Evolutionary conservation across 2,113 vertebrate genomes (phyloP).

Genomic region (Lichenostomus cassidix): DNA sequence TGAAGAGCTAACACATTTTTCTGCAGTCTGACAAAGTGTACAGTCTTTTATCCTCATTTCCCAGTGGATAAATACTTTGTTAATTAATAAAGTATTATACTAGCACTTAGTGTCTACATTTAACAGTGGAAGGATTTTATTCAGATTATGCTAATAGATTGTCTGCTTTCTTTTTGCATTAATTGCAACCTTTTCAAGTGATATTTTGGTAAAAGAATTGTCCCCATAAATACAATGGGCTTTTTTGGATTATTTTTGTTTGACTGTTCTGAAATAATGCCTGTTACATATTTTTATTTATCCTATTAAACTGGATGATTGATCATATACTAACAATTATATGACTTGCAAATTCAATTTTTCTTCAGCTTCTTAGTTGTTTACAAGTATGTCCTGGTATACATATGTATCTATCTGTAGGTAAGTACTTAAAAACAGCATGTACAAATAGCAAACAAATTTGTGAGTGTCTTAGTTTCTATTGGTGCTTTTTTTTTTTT

Average conservation of each 20-base stretch:
- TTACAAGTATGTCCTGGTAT: background rate
- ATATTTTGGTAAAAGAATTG: constrained; percentile 62
- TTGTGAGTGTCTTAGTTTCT: background rate
- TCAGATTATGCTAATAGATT: constrained; percentile 83
- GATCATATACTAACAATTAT: background rate
- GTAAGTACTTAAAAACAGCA: background rate
- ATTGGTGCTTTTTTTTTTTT: background rate
- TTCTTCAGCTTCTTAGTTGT: background rate
- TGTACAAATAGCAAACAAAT: background rate
- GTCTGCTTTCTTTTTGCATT: constrained; percentile 75
- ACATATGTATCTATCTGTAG: accelerated
- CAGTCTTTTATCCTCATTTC: constrained; percentile 77
- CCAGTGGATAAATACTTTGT: constrained; percentile 80
- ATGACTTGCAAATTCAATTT: background rate
- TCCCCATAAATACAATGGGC: constrained; percentile 41
- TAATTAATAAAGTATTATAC: constrained; percentile 83
- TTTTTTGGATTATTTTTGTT: constrained; percentile 72
- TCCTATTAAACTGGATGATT: background rate
- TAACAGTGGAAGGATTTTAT: constrained; percentile 76
- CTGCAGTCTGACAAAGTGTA: constrained; percentile 73
- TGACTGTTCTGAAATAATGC: constrained; percentile 48
- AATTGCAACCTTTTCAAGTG: constrained; percentile 73
- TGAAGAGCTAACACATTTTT: constrained; percentile 78
- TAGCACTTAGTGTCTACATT: constrained; percentile 75
- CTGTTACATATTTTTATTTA: constrained; percentile 43